Percentiles rank a stretch among this genome's conserved stretches.
Conservation (phyloP, 2,113 vertebrate genomes). For the Jaculus jaculus region DNA sequence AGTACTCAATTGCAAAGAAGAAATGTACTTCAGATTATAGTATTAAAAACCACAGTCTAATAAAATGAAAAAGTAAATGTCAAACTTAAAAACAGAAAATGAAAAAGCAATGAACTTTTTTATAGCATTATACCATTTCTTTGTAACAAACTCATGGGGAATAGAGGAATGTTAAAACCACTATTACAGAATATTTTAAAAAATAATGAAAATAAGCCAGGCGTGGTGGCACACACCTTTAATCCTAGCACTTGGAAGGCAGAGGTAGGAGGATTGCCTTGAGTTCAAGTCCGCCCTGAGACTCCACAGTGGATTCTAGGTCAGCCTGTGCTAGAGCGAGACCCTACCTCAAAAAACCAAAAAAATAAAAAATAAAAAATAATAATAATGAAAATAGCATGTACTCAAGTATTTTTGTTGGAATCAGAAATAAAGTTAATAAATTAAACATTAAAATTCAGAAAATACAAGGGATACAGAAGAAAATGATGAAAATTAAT, state of each 20-base stretch:
- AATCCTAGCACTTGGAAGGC: no score
- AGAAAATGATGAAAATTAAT: neutral
- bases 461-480: neutral
- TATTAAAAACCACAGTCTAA: slow-evolving; percentile 58
- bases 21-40: slow-evolving; percentile 53
- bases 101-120: slow-evolving; percentile 52
- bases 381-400: slow-evolving; percentile 24
- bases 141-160: slow-evolving; percentile 8
- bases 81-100: slow-evolving; percentile 48
- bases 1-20: slow-evolving; percentile 42
- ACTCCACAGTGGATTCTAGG: no score
- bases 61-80: slow-evolving; percentile 63
- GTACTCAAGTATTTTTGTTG: neutral
- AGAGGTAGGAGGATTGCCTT: no score
- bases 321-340: no score
- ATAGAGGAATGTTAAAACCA: neutral
- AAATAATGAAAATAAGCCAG: slow-evolving; percentile 38
- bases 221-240: no score
- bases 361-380: no score
- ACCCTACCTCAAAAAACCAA: no score
- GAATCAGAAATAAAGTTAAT: slow-evolving; percentile 33
- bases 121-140: neutral
- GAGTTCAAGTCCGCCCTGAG: no score
- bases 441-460: slow-evolving; percentile 2
- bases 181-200: slow-evolving; percentile 18